Evolutionary conservation across 53 echinoderm and acorn worm genomes (phyloP).

Genomic region (Echinarachnius parma): DNA sequence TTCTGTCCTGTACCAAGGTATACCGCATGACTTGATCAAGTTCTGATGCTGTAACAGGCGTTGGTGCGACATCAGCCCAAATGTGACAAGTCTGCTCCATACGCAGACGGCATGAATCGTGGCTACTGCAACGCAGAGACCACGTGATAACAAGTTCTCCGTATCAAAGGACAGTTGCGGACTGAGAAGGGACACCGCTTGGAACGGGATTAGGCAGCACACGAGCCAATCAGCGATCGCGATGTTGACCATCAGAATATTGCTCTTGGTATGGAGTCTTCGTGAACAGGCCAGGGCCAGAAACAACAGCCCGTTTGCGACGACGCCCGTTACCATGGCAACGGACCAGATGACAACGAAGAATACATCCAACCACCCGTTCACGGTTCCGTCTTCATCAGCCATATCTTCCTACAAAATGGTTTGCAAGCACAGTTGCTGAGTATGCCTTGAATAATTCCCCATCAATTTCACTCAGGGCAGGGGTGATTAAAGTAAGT

Average conservation of each 20-base stretch:
- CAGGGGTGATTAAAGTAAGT: too few species aligned
- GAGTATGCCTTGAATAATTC: too few species aligned
- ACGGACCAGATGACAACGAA: constrained; percentile 16
- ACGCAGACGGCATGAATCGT: constrained; percentile 1
- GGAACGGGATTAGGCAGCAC: constrained; percentile 20
- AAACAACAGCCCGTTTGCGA: neutral
- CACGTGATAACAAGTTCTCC: neutral
- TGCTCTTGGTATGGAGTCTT: constrained; percentile 4
- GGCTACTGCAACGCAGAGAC: constrained; percentile 4
- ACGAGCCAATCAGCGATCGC: constrained; percentile 9
- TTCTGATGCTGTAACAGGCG: constrained; percentile 4
- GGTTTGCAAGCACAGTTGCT: too few species aligned
- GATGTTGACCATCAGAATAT: constrained; percentile 13
- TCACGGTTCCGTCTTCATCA: too few species aligned
- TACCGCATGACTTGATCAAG: constrained; percentile 3
- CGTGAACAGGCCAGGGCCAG: constrained; percentile 6
- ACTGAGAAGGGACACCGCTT: constrained; percentile 14
- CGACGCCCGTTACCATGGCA: neutral
- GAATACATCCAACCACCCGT: constrained; percentile 9
- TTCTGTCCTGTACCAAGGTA: constrained; percentile 1
- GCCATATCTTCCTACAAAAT: too few species aligned
- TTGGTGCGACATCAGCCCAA: constrained; percentile 23
- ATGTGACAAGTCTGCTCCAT: constrained; percentile 11
- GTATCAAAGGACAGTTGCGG: neutral
- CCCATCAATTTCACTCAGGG: too few species aligned